These are phyloP conservation scores for Hippocampus kuda DNA, from an alignment of 2,797 vertebrate genomes.

Conservation along the genomic window DNA sequence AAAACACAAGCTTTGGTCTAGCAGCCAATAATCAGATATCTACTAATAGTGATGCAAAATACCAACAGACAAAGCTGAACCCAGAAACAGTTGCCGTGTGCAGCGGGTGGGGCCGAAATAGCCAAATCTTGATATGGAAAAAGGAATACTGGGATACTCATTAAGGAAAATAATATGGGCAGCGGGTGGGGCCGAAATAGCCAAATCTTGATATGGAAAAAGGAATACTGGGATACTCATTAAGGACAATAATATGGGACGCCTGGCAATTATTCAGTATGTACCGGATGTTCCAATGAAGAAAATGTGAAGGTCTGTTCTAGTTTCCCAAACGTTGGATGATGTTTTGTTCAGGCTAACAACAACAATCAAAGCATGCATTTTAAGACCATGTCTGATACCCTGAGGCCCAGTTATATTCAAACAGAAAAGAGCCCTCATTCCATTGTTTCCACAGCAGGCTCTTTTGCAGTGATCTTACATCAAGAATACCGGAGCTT, in stretches of 20 bases:
- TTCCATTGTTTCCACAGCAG: background rate
- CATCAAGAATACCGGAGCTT: background rate
- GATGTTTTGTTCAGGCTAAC: too few relatives aligned
- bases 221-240: background rate
- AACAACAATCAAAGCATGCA: too few relatives aligned
- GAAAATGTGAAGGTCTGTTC: background rate
- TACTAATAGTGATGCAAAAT: slow-evolving; percentile 44
- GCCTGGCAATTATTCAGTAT: background rate
- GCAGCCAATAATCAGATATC: slow-evolving; percentile 42
- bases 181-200: background rate
- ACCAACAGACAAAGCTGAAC: slow-evolving; percentile 5
- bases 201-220: background rate
- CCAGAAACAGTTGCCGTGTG: slow-evolving; percentile 8
- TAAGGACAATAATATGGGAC: background rate
- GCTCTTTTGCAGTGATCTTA: background rate
- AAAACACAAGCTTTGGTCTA: slow-evolving; percentile 34
- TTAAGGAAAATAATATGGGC: background rate
- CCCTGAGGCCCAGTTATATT: background rate
- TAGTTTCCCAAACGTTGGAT: too few relatives aligned
- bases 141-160: background rate
- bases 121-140: background rate
- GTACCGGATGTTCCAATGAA: background rate
- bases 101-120: background rate
- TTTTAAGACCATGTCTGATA: background rate
- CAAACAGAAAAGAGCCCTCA: background rate